phyloP scores from a whole-genome alignment of 2,113 vertebrate genomes.

The Takifugu bimaculatus region DNA sequence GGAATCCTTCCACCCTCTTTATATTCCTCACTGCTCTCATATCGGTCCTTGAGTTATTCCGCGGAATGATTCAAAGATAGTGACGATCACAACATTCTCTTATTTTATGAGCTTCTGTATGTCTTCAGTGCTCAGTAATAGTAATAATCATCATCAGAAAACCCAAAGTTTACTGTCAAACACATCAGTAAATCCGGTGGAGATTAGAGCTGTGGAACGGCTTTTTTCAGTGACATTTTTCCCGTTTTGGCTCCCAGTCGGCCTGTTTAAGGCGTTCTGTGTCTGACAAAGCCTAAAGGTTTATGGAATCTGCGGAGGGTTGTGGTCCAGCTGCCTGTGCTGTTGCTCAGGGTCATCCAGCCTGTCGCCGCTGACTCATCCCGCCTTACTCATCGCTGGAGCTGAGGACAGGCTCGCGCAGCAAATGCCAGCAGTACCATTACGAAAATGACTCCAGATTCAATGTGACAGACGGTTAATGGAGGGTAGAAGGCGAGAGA shows the following conservation, averaged over 20 bases:
- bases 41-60: too few relatives aligned
- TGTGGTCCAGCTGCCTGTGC: neutral
- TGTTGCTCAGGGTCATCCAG: neutral
- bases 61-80: too few relatives aligned
- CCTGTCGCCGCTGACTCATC: conserved; percentile 43
- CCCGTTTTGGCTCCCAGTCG: neutral
- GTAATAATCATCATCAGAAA: too few relatives aligned
- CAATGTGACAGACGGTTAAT: conserved; percentile 26
- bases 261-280: neutral
- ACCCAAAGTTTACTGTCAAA: too few relatives aligned
- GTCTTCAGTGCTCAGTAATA: too few relatives aligned
- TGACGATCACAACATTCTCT: too few relatives aligned
- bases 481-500: conserved; percentile 27
- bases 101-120: too few relatives aligned
- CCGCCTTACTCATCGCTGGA: conserved; percentile 29
- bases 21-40: too few relatives aligned
- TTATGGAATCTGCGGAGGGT: neutral
- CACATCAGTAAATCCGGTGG: too few relatives aligned
- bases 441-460: conserved; percentile 28
- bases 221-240: too few relatives aligned
- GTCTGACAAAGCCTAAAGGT: conserved; percentile 1
- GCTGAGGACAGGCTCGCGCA: neutral
- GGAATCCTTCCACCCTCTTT: too few relatives aligned
- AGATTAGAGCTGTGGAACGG: too few relatives aligned
- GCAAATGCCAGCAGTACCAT: conserved; percentile 46